phyloP scores from a whole-genome alignment of 1,140 invertebrate species.

The Acromyrmex heyeri region DNA sequence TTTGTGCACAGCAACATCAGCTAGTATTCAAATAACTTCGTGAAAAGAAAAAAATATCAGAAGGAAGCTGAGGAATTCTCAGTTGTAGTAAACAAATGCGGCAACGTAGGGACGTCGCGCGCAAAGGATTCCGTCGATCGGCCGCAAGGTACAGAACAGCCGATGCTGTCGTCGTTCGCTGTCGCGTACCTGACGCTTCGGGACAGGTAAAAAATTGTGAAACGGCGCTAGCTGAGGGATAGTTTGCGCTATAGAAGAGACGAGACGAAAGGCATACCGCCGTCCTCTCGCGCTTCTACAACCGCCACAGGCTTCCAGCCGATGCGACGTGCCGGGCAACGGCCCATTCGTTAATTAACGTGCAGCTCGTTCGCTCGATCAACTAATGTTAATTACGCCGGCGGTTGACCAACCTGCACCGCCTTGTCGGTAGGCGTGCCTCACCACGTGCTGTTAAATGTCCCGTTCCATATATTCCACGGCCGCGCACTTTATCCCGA shows the following conservation, averaged over 20 bases:
- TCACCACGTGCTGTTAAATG: constrained; percentile 77
- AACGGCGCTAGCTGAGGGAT: constrained; percentile 63
- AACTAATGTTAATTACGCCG: constrained; percentile 76
- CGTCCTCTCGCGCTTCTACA: constrained; percentile 66
- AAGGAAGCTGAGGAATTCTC: constrained; percentile 46
- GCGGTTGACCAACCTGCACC: constrained; percentile 74
- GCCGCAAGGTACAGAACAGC: constrained; percentile 61
- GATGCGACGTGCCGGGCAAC: constrained; percentile 63
- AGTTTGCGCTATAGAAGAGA: constrained; percentile 63
- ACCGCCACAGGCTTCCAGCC: constrained; percentile 37
- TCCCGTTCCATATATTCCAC: constrained; percentile 64
- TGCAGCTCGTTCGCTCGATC: constrained; percentile 73
- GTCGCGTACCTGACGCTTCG: constrained; percentile 69
- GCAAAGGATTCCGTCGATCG: constrained; percentile 65
- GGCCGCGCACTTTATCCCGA: constrained; percentile 61
- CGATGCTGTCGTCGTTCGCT: constrained; percentile 69
- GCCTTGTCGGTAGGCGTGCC: constrained; percentile 72
- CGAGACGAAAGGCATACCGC: constrained; percentile 76
- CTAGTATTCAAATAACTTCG: constrained; percentile 26
- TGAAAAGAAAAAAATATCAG: constrained; percentile 1
- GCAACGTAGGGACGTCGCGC: constrained; percentile 34
- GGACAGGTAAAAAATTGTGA: constrained; percentile 72
- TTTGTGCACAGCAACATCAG: background rate
- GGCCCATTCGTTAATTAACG: constrained; percentile 82
- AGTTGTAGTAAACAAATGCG: constrained; percentile 72